A percentile compares a stretch with the other conserved stretches of the same genome.
Conservation (phyloP, 1,140 invertebrate species). For the Diuraphis noxia region DNA sequence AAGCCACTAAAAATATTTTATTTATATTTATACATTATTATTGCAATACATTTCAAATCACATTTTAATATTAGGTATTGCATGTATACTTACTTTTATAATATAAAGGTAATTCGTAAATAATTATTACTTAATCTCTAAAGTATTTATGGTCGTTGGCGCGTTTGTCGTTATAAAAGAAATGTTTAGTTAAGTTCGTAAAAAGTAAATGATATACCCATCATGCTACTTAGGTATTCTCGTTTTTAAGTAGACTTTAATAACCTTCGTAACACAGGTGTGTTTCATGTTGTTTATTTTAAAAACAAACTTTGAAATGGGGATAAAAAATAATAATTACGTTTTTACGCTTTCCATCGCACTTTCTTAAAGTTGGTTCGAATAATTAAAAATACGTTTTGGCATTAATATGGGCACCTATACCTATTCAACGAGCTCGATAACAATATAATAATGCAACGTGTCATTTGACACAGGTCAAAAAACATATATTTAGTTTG, state of each 20-base stretch:
- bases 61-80: slow-evolving; percentile 1
- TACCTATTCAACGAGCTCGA: not conserved
- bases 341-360: not conserved
- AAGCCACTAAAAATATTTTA: too few species aligned
- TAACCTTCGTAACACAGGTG: not conserved
- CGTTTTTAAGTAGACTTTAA: not conserved
- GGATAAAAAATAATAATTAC: not conserved
- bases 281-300: not conserved
- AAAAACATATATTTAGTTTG: not conserved
- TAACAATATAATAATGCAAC: not conserved
- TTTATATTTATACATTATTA: not conserved
- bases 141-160: not conserved
- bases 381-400: not conserved
- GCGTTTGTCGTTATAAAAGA: not conserved
- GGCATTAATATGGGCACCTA: not conserved
- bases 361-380: not conserved
- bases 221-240: not conserved
- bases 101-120: not conserved
- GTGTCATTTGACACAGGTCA: not conserved
- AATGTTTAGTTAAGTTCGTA: not conserved
- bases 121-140: not conserved
- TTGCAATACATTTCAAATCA: not conserved
- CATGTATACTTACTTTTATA: not conserved
- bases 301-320: not conserved
- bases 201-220: not conserved